Percentiles rank a stretch among this genome's conserved stretches.
Conservation (phyloP, 2,113 vertebrate species). For the Sceloporus tristichus region DNA sequence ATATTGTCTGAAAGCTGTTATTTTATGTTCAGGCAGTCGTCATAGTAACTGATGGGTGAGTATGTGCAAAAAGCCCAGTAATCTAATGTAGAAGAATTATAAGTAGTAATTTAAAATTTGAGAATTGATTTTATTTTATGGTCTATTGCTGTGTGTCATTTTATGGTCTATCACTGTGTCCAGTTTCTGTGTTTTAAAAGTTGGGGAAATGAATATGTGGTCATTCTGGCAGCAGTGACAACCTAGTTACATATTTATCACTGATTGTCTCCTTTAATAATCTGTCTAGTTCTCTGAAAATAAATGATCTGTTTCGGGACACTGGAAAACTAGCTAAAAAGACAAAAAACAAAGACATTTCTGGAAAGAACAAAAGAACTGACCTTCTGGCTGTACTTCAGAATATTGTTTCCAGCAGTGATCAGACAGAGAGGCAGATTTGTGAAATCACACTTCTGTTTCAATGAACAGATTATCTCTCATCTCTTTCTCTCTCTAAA, state of each 20-base stretch:
- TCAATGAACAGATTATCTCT: not conserved
- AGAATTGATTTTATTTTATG: constrained; percentile 44
- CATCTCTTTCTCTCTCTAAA: no score
- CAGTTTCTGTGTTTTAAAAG: constrained; percentile 57
- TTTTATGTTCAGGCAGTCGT: constrained; percentile 61
- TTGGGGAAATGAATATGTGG: constrained; percentile 54
- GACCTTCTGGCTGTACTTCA: not conserved
- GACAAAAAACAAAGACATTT: constrained; percentile 44
- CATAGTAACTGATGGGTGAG: constrained; percentile 37
- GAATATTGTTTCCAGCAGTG: not conserved
- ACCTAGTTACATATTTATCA: constrained; percentile 65
- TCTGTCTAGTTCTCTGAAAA: constrained; percentile 61
- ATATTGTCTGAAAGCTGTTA: constrained; percentile 39
- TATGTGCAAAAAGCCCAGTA: constrained; percentile 59
- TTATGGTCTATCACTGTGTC: constrained; percentile 49
- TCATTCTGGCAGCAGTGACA: constrained; percentile 51
- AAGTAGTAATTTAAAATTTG: constrained; percentile 52
- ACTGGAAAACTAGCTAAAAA: constrained; percentile 60
- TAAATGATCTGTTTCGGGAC: constrained; percentile 44
- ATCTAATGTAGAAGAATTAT: constrained; percentile 52
- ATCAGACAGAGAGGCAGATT: not conserved
- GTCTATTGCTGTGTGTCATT: constrained; percentile 39
- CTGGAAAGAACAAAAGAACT: not conserved
- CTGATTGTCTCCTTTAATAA: constrained; percentile 65
- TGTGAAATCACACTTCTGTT: not conserved